Base-by-base conservation (phyloP, 2,113 vertebrate genomes). In the Coturnix japonica region DNA sequence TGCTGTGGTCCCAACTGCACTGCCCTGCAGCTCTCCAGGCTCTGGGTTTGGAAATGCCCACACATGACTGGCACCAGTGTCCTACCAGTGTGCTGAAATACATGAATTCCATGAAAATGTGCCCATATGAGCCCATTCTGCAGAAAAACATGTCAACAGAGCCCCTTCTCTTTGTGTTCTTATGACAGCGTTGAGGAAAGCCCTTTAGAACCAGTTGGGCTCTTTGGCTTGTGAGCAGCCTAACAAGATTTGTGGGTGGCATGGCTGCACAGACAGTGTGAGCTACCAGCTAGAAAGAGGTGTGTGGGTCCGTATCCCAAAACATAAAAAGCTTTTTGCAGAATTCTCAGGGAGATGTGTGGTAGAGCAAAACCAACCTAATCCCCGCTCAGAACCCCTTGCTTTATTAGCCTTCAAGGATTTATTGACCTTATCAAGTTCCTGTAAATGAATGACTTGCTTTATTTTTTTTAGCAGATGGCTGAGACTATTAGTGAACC, bases 401-500 rank as follows among this genome's bases (percentile, higher is more conserved):
- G 25, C 57, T 93, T 92, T 79, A 63, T 84, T 76, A 85, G 46
- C 51, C 51, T 81, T 70, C 85, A 60, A 85, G 71, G 78, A 89
- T 93, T 96, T 92, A 82, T 85, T 0, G 0, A 78, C 69, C 69
- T 91, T 72, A 88, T 51, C 65, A 88, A 69, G 61, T 63, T 85
- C 53, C 74, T 81, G 56, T 77, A 85, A 88, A 85, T 56, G 31
- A 96, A 89, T 60, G 2, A 57, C 71, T 92, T 10, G 5, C 35
- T 93, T 73, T 85, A 47, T 66, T 35, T 47, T 56, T 81, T 89
- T 64, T 39, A 82, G 75, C 92, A 94, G 92, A 41, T 82, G 67
- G 84, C 46, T 39, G 0, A 84, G 81, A 54, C 41, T 82, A 13
- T 59, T 81, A 82, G 81, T 73, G 84, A 88, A 53, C 22, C 0